Conservation (phyloP, 2,113 vertebrate species). For the Ranitomeya variabilis region DNA sequence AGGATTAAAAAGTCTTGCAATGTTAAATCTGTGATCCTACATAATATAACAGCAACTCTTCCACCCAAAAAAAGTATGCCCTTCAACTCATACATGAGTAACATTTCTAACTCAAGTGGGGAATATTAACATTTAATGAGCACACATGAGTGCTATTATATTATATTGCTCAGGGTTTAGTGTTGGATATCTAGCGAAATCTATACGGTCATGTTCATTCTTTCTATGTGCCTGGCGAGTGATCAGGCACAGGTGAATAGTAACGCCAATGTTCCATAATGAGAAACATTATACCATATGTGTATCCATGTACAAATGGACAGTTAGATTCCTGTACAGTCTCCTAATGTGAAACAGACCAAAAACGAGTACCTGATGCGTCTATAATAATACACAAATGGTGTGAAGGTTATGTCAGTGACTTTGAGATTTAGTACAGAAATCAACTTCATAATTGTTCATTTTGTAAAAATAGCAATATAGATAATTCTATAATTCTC, state of each 20-base stretch:
- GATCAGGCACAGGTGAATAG: slow-evolving; percentile 43
- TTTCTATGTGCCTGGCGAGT: slow-evolving; percentile 16
- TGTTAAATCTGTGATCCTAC: too few species aligned
- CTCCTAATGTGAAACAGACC: slow-evolving; percentile 4
- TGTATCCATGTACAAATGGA: neutral
- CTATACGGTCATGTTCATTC: neutral
- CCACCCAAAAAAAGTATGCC: neutral
- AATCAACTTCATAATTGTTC: neutral
- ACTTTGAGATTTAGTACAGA: neutral
- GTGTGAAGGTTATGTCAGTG: neutral
- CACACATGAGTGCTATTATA: slow-evolving; percentile 40
- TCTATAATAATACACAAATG: neutral
- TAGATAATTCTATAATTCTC: neutral
- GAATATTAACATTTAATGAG: slow-evolving; percentile 40
- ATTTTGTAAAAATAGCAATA: neutral
- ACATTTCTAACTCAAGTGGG: neutral
- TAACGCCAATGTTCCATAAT: slow-evolving; percentile 5
- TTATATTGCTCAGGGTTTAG: slow-evolving; percentile 3
- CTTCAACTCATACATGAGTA: neutral
- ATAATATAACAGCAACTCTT: too few species aligned
- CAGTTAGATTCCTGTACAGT: neutral
- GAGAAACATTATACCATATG: slow-evolving; percentile 12
- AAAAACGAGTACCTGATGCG: neutral
- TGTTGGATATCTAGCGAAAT: neutral
- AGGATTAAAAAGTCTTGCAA: too few species aligned